Evolutionary conservation across 2,797 vertebrate species (phyloP), one percentile per base, ranked within the genome.

Genomic region (Enteromius anoplus): DNA sequence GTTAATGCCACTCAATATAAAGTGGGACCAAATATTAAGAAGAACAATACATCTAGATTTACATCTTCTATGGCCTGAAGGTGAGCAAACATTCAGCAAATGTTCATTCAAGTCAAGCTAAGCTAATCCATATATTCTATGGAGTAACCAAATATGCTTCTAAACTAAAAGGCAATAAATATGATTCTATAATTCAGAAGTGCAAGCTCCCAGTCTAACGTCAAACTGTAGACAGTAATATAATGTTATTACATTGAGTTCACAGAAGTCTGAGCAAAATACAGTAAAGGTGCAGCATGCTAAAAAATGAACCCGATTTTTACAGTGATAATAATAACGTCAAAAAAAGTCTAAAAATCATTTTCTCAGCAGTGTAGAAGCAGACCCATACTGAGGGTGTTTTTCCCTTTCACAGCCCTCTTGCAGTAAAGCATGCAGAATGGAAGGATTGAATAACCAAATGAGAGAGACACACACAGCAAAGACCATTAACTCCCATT

Each of bases 401-500:
- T 37, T 23, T 51, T 42, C 32, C 6, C 6, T 45, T 70, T 71
- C n/a, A 12, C 79, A 81, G 34, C 34, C 40, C 45, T 69, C n/a
- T 81, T 72, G 69, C n/a, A 70, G 49, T 55, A 47, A 77, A 77
- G 60, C 77, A 53, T 42, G 58, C 40, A 65, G 45, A 75, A 75
- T 75, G 15, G 23, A 78, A 23, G 37, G 40, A 55, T 23, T 37
- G 70, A 64, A 40, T 53, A 47, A 17, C 60, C 60, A 75, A 68
- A 72, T 19, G 26, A 62, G 26, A 47, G 78, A 81, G 80, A 82
- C 45, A 37, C 3, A 77, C 34, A 66, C 17, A 60, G 37, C 60
- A 60, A 21, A 81, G 58, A 58, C 60, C 66, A 45, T 62, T 80
- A 83, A 78, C 86, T 85, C 84, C 17, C 82, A 51, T 82, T 62